Evolutionary conservation across 2,113 vertebrate species (phyloP).

Genomic region (Capreolus pygargus): DNA sequence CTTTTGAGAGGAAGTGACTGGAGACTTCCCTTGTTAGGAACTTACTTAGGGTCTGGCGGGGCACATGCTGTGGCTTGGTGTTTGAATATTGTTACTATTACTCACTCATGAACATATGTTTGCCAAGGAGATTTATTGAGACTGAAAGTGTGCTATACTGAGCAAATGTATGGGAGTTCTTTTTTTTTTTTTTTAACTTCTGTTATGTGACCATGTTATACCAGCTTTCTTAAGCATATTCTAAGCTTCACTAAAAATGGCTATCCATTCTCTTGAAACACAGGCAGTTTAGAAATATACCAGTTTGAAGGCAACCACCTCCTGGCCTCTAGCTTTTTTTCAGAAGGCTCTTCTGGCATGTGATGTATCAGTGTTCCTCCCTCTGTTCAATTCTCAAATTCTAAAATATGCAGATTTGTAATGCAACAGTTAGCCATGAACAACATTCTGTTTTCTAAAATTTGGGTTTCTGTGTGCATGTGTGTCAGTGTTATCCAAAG

Average conservation of each 20-base stretch:
- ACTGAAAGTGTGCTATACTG: not conserved
- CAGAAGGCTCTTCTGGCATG: not conserved
- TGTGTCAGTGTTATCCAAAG: not conserved
- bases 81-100: not conserved
- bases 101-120: not conserved
- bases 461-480: not conserved
- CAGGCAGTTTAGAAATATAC: not conserved
- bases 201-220: not conserved
- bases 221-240: not conserved
- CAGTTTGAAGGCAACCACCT: not conserved
- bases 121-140: not conserved
- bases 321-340: not conserved
- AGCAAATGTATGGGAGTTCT: not conserved
- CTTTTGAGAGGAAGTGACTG: not conserved
- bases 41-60: not conserved
- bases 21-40: not conserved
- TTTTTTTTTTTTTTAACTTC: not conserved
- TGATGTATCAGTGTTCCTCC: not conserved
- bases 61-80: not conserved
- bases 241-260: not conserved
- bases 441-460: not conserved
- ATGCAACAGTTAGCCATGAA: not conserved
- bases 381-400: not conserved
- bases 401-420: conserved; percentile 22
- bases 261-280: not conserved